These are phyloP conservation scores for Probaryconus sp. DNA, from an alignment of 1,140 invertebrate genomes.

Conservation along the genomic window DNA sequence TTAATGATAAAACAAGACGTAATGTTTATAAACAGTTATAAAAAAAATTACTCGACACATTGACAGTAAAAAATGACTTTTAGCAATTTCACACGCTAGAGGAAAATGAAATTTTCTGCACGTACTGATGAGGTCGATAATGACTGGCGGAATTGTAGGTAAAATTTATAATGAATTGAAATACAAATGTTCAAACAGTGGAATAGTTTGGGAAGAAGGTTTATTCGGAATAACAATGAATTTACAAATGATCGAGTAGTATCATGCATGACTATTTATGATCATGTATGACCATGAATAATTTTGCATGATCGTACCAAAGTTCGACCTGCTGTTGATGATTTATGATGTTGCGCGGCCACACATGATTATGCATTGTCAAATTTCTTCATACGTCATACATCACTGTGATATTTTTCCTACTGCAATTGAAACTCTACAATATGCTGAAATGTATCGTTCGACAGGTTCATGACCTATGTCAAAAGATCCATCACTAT, in stretches of 20 bases:
- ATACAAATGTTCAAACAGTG: neutral
- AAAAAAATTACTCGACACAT: too few species aligned
- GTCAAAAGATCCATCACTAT: too few species aligned
- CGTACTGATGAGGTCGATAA: too few species aligned
- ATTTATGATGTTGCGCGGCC: conserved; percentile 17
- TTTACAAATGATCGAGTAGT: conserved; percentile 4
- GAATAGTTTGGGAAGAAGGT: conserved; percentile 11
- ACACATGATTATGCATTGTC: conserved; percentile 24
- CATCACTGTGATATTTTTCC: conserved; percentile 13
- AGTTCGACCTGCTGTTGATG: neutral
- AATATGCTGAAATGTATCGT: too few species aligned
- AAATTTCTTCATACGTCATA: conserved; percentile 7
- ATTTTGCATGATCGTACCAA: conserved; percentile 29
- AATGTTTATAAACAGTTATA: too few species aligned
- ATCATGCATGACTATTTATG: conserved; percentile 20
- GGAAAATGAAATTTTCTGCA: too few species aligned
- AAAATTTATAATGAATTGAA: neutral
- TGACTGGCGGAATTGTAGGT: too few species aligned
- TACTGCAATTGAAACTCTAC: too few species aligned
- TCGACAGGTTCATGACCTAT: too few species aligned
- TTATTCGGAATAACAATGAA: conserved; percentile 20
- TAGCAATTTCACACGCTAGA: too few species aligned
- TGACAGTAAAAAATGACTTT: too few species aligned
- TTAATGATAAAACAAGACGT: too few species aligned
- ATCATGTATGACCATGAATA: conserved; percentile 21